Evolutionary conservation across 1,140 invertebrate species (phyloP), one percentile per base, ranked within the genome.

Genomic region (Cyrtorhinus lividipennis): DNA sequence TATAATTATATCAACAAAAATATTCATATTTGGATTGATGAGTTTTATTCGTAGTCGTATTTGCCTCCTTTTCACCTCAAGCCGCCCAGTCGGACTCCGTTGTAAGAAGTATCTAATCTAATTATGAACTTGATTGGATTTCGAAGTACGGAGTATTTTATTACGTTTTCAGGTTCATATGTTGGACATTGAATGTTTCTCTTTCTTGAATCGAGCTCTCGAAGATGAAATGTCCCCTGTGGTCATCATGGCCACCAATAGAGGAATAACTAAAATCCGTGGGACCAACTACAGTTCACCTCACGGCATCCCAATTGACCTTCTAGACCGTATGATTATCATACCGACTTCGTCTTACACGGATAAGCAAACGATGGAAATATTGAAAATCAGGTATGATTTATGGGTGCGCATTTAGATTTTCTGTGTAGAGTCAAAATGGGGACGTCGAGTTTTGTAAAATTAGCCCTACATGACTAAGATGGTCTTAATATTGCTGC

Each of bases 171-270:
- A 90, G 80, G 92, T 93, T 0, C 96, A 99, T 71, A 98, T 99
- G 95, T 75, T 99, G 65, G 96, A 99, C 70, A 93, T 99, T 58
- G 95, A 99, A 73, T 98, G 95, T 72, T 99, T 99, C 76, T 98
- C 95, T 0, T 99, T 92, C 73, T 74, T 98, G 0, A 99, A 99
- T 77, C 81, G 95, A 56, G 95, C 95, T 0, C 74, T 99, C 23
- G 96, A 99, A 72, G 90, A 89, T 67, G 95, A 98, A 69, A 95
- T 98, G 81, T 88, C 95, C 0, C 96, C 96, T 0, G 86, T 99
- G 24, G 85, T 99, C 1, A 94, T 99, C 8, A 97, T 98, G 90
- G 96, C 96, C 1, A 98, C 95, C n/a, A 99, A 99, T 76, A 81
- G 95, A 66, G 95, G 95, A 60, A 95, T 98, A 48, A 97, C 95